phyloP scores from a whole-genome alignment of 1,140 invertebrate genomes.

The Wasmannia auropunctata region DNA sequence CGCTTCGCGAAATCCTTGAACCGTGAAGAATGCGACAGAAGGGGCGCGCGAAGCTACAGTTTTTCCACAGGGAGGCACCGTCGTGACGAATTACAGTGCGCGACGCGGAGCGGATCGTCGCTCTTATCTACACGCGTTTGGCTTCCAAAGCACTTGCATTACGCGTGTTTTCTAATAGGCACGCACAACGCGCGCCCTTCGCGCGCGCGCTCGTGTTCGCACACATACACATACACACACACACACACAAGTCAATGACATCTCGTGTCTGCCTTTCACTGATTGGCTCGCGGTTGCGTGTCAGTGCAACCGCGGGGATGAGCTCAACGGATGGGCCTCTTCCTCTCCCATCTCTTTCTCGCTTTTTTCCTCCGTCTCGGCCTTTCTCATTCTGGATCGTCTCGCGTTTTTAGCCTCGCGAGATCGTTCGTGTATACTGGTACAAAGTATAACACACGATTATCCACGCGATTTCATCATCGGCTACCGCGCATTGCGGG shows the following conservation, averaged over 20 bases:
- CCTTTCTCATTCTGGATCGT: slow-evolving; percentile 33
- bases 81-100: slow-evolving; percentile 12
- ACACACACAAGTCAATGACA: slow-evolving; percentile 61
- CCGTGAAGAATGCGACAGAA: slow-evolving; percentile 45
- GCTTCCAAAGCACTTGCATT: not conserved
- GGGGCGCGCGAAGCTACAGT: slow-evolving; percentile 19
- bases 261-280: slow-evolving; percentile 59
- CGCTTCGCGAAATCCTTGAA: slow-evolving; percentile 12
- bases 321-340: slow-evolving; percentile 71
- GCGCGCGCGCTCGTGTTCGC: too few relatives aligned
- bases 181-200: not conserved
- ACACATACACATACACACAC: too few relatives aligned
- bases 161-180: slow-evolving; percentile 19
- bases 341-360: slow-evolving; percentile 57
- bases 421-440: slow-evolving; percentile 7
- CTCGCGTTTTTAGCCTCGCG: not conserved
- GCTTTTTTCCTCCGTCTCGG: slow-evolving; percentile 5
- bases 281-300: slow-evolving; percentile 58
- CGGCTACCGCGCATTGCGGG: not conserved
- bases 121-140: slow-evolving; percentile 3
- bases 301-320: slow-evolving; percentile 48
- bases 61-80: slow-evolving; percentile 9
- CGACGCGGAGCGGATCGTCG: not conserved
- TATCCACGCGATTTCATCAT: slow-evolving; percentile 21
- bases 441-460: slow-evolving; percentile 22